phyloP scores from a whole-genome alignment of 1,140 invertebrate genomes.

The Cydia pomonella region DNA sequence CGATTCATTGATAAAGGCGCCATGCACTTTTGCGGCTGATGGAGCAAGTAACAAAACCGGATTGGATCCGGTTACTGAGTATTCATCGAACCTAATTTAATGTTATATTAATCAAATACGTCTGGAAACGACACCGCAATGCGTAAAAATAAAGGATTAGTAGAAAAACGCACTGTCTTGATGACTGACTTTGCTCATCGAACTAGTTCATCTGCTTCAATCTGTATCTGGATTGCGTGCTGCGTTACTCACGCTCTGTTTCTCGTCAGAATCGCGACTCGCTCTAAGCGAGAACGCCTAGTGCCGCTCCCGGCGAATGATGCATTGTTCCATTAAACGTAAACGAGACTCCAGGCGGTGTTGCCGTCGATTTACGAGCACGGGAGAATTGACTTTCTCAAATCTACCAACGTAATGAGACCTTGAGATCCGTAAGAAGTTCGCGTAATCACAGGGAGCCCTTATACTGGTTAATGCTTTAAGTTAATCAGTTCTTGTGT shows the following conservation, averaged over 20 bases:
- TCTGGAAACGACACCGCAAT: too few relatives aligned
- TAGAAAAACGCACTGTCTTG: too few relatives aligned
- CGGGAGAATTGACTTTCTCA: too few relatives aligned
- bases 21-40: too few relatives aligned
- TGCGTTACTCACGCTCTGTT: slow-evolving; percentile 30
- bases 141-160: too few relatives aligned
- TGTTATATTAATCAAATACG: too few relatives aligned
- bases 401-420: not conserved
- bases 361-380: not conserved
- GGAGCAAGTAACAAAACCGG: too few relatives aligned
- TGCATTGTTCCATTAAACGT: slow-evolving; percentile 25
- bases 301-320: slow-evolving; percentile 10
- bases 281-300: not conserved
- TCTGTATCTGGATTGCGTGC: not conserved
- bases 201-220: not conserved
- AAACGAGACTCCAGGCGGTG: not conserved
- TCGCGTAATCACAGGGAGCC: too few relatives aligned
- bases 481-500: not conserved
- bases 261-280: slow-evolving; percentile 10
- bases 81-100: too few relatives aligned
- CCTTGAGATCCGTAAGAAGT: not conserved
- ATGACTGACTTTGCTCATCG: too few relatives aligned
- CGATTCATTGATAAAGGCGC: too few relatives aligned
- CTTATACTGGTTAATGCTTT: not conserved
- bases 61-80: too few relatives aligned